phyloP scores from a whole-genome alignment of 2,113 vertebrate species.

The Phylloscopus trochilus region DNA sequence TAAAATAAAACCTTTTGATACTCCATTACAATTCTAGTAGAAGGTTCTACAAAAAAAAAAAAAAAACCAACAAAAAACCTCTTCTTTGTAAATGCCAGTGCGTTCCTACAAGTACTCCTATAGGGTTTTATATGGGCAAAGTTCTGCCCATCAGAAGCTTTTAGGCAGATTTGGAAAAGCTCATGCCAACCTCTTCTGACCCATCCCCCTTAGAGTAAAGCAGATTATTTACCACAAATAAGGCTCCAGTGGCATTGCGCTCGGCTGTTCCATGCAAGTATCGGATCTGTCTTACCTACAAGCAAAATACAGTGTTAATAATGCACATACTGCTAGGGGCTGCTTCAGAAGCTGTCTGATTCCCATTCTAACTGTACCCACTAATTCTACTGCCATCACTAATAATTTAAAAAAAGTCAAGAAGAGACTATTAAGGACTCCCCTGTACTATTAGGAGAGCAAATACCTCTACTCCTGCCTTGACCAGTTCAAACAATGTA shows the following conservation, averaged over 20 bases:
- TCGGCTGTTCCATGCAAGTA: slow-evolving; percentile 81
- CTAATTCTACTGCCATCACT: neutral
- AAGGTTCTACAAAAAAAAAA: neutral
- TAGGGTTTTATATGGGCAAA: neutral
- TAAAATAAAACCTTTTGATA: neutral
- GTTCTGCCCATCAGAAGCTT: neutral
- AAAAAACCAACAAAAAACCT: neutral
- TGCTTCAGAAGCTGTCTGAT: neutral
- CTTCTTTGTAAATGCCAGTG: neutral
- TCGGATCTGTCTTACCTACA: slow-evolving; percentile 81
- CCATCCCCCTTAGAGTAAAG: neutral
- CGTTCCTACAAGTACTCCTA: neutral
- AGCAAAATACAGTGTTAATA: neutral
- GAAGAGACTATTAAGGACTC: neutral
- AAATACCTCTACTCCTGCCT: neutral
- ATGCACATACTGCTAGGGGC: neutral
- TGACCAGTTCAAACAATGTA: neutral
- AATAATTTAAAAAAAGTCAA: neutral
- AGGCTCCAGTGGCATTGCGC: slow-evolving; percentile 79
- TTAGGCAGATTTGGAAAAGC: neutral
- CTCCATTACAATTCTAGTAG: neutral
- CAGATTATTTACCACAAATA: slow-evolving; percentile 88
- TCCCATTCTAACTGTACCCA: neutral
- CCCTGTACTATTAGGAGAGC: neutral
- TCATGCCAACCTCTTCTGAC: neutral